These are phyloP conservation scores for Zosterops pallidus DNA, from an alignment of 2,113 vertebrate species.

Conservation along the genomic window DNA sequence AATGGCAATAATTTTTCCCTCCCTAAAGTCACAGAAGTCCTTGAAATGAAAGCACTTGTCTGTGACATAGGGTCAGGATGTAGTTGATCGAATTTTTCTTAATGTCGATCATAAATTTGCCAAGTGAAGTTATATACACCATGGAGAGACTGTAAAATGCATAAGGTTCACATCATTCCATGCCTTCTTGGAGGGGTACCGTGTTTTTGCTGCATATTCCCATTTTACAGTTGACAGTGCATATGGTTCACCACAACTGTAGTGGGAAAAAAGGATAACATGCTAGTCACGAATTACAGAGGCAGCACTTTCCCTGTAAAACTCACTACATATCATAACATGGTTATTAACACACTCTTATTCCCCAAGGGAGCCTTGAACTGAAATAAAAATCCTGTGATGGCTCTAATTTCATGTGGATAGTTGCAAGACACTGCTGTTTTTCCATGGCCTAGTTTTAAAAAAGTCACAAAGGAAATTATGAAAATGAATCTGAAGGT, in stretches of 20 bases:
- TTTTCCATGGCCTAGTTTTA: slow-evolving; percentile 21
- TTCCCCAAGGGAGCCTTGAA: background rate
- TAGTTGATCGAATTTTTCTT: slow-evolving; percentile 32
- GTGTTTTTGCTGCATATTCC: slow-evolving; percentile 95
- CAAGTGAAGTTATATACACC: slow-evolving; percentile 78
- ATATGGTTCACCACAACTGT: slow-evolving; percentile 71
- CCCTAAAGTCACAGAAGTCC: background rate
- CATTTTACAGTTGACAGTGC: slow-evolving; percentile 79
- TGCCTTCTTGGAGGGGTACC: slow-evolving; percentile 92
- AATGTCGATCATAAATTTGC: slow-evolving; percentile 57
- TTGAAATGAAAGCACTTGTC: slow-evolving; percentile 20
- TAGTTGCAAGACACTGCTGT: background rate
- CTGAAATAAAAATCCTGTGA: background rate
- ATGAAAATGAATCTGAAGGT: background rate
- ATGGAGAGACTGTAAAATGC: slow-evolving; percentile 81
- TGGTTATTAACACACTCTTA: background rate
- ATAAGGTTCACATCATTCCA: slow-evolving; percentile 81
- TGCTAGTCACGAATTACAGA: background rate
- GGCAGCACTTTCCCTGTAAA: background rate
- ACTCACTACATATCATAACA: background rate
- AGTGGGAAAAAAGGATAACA: slow-evolving; percentile 78
- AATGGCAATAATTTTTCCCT: background rate
- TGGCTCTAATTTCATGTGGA: background rate
- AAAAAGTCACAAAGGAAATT: background rate
- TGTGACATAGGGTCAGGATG: slow-evolving; percentile 26